Evolutionary conservation across 2,113 vertebrate species (phyloP).

Genomic region (Anoplopoma fimbria): DNA sequence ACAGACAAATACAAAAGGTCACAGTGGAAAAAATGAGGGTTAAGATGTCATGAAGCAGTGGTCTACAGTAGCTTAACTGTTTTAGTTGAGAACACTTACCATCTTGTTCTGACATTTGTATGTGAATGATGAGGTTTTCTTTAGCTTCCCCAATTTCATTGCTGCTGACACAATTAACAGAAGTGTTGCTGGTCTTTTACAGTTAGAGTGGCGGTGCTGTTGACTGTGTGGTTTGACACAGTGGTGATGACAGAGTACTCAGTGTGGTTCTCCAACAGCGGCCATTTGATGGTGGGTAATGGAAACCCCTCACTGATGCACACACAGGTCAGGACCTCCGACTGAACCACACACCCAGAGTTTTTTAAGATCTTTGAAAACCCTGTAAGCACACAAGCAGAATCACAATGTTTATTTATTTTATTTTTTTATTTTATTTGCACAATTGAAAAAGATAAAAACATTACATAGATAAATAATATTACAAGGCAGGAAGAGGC

Average conservation of each 20-base stretch:
- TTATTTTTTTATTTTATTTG: no score
- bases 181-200: not conserved
- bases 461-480: no score
- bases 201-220: constrained; percentile 44
- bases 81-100: not conserved
- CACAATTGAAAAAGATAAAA: no score
- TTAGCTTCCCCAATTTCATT: constrained; percentile 31
- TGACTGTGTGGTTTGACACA: constrained; percentile 44
- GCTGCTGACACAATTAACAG: constrained; percentile 51
- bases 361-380: not conserved
- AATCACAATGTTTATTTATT: no score
- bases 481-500: no score
- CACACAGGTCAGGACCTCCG: constrained; percentile 49
- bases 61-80: not conserved
- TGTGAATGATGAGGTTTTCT: constrained; percentile 8
- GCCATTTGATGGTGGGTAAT: constrained; percentile 64
- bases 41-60: not conserved
- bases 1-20: not conserved
- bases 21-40: not conserved
- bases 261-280: constrained; percentile 5
- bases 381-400: constrained; percentile 17
- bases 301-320: constrained; percentile 63
- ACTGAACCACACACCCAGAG: constrained; percentile 49
- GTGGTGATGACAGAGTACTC: constrained; percentile 26
- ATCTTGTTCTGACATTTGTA: accelerated